Base-by-base conservation (phyloP, 2,113 vertebrate genomes). In the Lagopus leucura region DNA sequence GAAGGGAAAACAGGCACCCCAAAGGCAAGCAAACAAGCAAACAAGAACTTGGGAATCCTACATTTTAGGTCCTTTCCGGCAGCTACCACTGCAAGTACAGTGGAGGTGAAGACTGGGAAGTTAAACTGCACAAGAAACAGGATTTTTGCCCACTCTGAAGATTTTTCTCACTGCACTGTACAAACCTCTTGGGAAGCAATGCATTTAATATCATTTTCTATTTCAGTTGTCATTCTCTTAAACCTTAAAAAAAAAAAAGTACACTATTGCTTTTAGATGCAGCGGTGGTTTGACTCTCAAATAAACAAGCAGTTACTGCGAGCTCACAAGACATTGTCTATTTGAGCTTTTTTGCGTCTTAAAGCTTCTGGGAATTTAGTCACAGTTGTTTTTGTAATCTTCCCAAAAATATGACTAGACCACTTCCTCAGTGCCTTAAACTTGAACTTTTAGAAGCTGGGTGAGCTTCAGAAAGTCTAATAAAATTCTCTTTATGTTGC, bases 311-410 rank as follows among this genome's bases (percentile, higher is more conserved):
- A 81, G 45, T 66, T 78, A 45, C 66, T 40, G 27, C 57, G 74
- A 81, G 38, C 36, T 80, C 88, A 78, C 76, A 82, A 78, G 43
- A 34, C 66, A 60, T 79, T 90, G 67, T 95, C 92, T 94, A n/a
- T 48, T 72, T 70, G 32, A 75, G 57, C 32, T 88, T 93, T 93
- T 81, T 75, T 70, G 63, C 42, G 25, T 38, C 7, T 74, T 82
- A 82, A 34, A 52, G 45, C 76, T 90, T 86, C 89, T 96, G 94
- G 72, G 78, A 94, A 95, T 90, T 91, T 30, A 90, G 77, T 78
- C 89, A 91, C 64, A 73, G 57, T 83, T 89, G 74, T 15, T 96
- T 95, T 93, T 93, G 74, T 76, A 93, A 79, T 94, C 52, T 57
- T 94, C 78, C 81, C 40, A 9, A 52, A 73, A 94, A 94, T 83